These are phyloP conservation scores for Drosophila fulvimacula DNA, from an alignment of 2,888 invertebrate species.

Conservation along the genomic window DNA sequence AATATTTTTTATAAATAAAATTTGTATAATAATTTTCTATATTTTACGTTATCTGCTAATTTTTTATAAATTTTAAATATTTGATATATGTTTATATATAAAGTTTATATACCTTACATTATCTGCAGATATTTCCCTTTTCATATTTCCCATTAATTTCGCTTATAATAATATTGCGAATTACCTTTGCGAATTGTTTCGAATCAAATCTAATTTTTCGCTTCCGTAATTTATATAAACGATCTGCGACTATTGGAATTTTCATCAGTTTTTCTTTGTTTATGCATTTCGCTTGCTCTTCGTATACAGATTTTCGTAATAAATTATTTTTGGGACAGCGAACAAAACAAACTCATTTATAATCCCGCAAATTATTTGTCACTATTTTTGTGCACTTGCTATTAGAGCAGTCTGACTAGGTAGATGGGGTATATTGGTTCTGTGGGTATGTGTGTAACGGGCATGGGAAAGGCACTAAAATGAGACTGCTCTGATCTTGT, in stretches of 20 bases:
- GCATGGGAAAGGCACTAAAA: too few relatives aligned
- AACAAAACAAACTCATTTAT: constrained; percentile 73
- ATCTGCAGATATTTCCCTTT: background rate
- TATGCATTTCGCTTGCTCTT: background rate
- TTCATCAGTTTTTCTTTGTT: constrained; percentile 3
- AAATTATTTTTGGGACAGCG: constrained; percentile 60
- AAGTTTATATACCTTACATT: too few relatives aligned
- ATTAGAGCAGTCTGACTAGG: constrained; percentile 7
- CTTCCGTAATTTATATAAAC: background rate
- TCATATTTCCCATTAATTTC: background rate
- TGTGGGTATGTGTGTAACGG: background rate
- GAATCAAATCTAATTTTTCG: background rate
- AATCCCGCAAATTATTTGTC: constrained; percentile 70
- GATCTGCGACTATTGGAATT: background rate
- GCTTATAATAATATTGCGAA: too few relatives aligned
- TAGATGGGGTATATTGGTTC: background rate
- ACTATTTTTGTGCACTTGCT: constrained; percentile 66
- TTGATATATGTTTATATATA: too few relatives aligned
- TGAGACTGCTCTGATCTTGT: too few relatives aligned
- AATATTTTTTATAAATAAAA: too few relatives aligned
- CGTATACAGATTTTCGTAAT: constrained; percentile 39
- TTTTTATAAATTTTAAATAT: too few relatives aligned
- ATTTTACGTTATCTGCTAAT: too few relatives aligned
- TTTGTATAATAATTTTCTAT: too few relatives aligned
- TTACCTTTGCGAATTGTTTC: background rate